Conservation (phyloP, 2,113 vertebrate genomes). For the Dendropsophus ebraccatus region DNA sequence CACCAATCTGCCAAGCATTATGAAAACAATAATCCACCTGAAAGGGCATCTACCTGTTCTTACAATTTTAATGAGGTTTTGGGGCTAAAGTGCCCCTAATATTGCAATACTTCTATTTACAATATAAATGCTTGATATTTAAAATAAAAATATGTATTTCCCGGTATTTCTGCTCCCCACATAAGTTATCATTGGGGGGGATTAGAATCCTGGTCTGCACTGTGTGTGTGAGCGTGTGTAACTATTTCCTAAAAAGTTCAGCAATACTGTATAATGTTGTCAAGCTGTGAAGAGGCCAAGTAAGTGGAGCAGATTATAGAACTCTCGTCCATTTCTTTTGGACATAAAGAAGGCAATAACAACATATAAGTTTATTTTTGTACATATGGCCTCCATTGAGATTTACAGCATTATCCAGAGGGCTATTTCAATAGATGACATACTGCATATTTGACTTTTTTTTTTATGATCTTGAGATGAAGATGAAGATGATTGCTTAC, state of each 20-base stretch:
- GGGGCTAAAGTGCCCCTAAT: conserved; percentile 26
- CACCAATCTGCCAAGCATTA: background rate
- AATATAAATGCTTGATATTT: conserved; percentile 46
- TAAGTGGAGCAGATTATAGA: conserved; percentile 28
- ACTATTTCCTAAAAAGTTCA: conserved; percentile 37
- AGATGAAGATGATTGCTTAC: background rate
- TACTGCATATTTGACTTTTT: too few species aligned
- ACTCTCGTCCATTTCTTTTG: background rate
- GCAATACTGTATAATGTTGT: conserved; percentile 51
- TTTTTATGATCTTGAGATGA: too few species aligned
- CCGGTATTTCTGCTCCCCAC: background rate
- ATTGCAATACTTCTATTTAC: conserved; percentile 51
- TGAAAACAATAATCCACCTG: background rate
- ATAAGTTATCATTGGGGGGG: background rate
- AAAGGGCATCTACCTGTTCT: conserved; percentile 15
- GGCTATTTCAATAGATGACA: background rate
- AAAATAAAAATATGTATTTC: conserved; percentile 23
- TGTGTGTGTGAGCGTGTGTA: conserved; percentile 1
- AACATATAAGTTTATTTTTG: conserved; percentile 30
- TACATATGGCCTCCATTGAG: background rate
- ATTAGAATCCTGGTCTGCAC: conserved; percentile 6
- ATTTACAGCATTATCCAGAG: background rate
- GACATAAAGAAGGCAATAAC: conserved; percentile 48
- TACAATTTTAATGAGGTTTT: background rate
- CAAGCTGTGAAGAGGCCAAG: conserved; percentile 22